Evolutionary conservation across 2,888 invertebrate species (phyloP).

Genomic region (Cotesia congregata): DNA sequence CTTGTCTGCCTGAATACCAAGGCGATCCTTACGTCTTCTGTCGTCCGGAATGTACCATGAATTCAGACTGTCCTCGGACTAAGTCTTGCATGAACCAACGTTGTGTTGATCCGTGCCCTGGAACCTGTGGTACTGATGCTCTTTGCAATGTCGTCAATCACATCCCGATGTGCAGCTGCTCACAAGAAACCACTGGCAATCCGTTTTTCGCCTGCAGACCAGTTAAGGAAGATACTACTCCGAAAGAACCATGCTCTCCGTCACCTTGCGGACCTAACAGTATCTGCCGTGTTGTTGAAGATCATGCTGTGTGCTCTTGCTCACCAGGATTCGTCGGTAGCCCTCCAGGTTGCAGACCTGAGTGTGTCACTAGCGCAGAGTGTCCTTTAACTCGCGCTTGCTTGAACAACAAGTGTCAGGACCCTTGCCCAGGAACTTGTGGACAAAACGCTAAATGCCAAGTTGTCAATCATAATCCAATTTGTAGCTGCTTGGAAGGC

Average conservation of each 20-base stretch:
- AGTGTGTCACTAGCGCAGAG: constrained; percentile 85
- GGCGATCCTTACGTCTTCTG: constrained; percentile 80
- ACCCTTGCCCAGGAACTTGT: constrained; percentile 86
- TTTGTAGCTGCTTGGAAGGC: constrained; percentile 81
- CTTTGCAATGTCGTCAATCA: constrained; percentile 82
- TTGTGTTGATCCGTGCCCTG: constrained; percentile 82
- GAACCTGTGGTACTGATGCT: constrained; percentile 81
- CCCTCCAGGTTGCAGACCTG: constrained; percentile 85
- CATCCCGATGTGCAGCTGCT: constrained; percentile 81
- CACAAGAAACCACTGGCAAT: constrained; percentile 79
- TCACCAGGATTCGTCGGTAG: constrained; percentile 80
- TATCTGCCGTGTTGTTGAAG: constrained; percentile 78
- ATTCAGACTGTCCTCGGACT: constrained; percentile 79
- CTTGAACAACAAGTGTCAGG: constrained; percentile 81
- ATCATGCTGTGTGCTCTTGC: constrained; percentile 82
- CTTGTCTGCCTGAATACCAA: constrained; percentile 80
- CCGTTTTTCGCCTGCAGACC: constrained; percentile 78
- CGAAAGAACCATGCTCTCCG: constrained; percentile 75
- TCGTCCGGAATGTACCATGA: constrained; percentile 82
- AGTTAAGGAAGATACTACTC: constrained; percentile 60
- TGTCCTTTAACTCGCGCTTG: constrained; percentile 84
- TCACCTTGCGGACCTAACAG: constrained; percentile 87
- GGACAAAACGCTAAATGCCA: constrained; percentile 84
- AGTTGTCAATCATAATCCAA: constrained; percentile 86
- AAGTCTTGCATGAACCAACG: constrained; percentile 80